Evolutionary conservation across 2,888 invertebrate genomes (phyloP).

Genomic region (Cephus nigrinus): DNA sequence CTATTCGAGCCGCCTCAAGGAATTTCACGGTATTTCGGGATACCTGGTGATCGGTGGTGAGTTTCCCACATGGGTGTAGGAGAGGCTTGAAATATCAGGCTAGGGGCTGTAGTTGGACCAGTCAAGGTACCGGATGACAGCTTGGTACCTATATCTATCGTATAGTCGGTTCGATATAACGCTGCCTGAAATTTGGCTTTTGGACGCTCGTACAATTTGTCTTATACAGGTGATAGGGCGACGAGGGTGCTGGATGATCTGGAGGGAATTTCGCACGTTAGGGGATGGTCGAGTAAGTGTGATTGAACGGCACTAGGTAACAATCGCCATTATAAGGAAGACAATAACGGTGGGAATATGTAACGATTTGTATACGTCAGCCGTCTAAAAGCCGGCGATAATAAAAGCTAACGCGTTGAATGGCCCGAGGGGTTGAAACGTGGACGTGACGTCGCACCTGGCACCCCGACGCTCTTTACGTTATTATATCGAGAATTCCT

Average conservation of each 20-base stretch:
- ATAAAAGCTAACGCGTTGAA: slow-evolving; percentile 24
- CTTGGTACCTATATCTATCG: no score
- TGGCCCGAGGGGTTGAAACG: slow-evolving; percentile 10
- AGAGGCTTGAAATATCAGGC: not conserved
- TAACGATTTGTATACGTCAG: slow-evolving; percentile 24
- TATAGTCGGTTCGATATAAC: no score
- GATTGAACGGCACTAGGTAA: slow-evolving; percentile 17
- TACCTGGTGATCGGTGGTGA: no score
- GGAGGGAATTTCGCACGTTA: slow-evolving; percentile 9
- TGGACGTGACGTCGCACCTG: slow-evolving; percentile 22
- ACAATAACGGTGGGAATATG: slow-evolving; percentile 22
- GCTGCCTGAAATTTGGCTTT: slow-evolving; percentile 4
- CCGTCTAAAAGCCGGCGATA: slow-evolving; percentile 23
- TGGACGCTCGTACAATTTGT: slow-evolving; percentile 15
- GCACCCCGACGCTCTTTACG: slow-evolving; percentile 16
- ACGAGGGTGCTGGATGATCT: slow-evolving; percentile 1
- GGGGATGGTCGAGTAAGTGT: not conserved
- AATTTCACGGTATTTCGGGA: slow-evolving; percentile 28
- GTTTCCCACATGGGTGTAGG: not conserved
- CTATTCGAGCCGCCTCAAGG: slow-evolving; percentile 43
- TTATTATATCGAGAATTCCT: slow-evolving; percentile 4
- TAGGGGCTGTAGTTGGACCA: no score
- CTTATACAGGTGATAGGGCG: not conserved
- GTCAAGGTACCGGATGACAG: no score
- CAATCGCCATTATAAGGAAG: slow-evolving; percentile 23